These are phyloP conservation scores for Bos javanicus DNA, from an alignment of 2,113 vertebrate genomes.

Conservation along the genomic window DNA sequence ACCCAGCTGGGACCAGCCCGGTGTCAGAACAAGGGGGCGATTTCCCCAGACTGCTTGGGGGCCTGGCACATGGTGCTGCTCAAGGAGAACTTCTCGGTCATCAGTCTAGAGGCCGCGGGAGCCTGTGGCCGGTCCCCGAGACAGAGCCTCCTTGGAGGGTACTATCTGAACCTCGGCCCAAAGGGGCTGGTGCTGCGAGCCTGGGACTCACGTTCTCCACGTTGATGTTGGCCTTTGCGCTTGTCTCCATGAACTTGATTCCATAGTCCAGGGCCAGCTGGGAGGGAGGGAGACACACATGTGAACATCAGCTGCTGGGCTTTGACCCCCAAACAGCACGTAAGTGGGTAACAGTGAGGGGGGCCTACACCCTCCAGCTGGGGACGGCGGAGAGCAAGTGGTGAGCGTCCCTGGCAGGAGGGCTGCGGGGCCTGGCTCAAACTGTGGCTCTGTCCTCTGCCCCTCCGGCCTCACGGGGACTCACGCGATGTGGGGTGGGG, in stretches of 20 bases:
- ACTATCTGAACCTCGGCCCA: background rate
- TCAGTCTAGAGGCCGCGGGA: background rate
- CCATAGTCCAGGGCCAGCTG: conserved; percentile 95
- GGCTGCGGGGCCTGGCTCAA: no score
- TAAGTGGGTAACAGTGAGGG: background rate
- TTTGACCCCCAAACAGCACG: background rate
- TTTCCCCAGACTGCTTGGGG: background rate
- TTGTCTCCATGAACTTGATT: conserved; percentile 99
- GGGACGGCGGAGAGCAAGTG: background rate
- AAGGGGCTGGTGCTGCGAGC: rapidly evolving
- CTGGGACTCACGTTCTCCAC: conserved; percentile 92
- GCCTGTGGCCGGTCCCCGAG: background rate
- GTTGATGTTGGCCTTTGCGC: conserved; percentile 98
- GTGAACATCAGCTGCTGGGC: background rate
- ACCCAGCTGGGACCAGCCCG: background rate
- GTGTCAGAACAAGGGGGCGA: background rate
- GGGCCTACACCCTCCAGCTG: background rate
- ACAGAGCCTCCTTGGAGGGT: background rate
- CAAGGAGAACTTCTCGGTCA: background rate
- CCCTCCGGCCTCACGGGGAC: background rate
- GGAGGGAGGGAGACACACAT: background rate
- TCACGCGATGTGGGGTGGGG: rapidly evolving
- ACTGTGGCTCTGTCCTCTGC: background rate
- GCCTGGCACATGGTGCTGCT: background rate
- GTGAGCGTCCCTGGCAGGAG: background rate